Conservation (phyloP, 2,888 invertebrate species). For the Adelphocoris suturalis region DNA sequence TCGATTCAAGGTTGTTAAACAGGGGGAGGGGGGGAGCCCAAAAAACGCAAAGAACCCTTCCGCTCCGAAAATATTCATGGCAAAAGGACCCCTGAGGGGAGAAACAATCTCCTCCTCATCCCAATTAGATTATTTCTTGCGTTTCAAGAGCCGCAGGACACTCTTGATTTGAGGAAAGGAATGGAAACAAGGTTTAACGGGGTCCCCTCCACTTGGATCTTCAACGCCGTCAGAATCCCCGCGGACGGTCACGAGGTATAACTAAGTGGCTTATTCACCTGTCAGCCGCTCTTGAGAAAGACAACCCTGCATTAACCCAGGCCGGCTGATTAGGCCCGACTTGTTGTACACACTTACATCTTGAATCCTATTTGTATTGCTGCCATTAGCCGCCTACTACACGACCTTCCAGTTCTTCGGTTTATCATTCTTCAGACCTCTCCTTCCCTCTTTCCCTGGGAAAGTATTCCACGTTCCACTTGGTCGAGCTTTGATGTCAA, state of each 20-base stretch:
- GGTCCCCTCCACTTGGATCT: slow-evolving; percentile 25
- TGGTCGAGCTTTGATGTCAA: slow-evolving; percentile 53
- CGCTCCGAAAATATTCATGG: slow-evolving; percentile 17
- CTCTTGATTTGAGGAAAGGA: slow-evolving; percentile 32
- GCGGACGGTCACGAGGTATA: slow-evolving; percentile 71
- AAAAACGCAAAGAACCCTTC: slow-evolving; percentile 4
- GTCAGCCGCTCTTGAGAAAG: slow-evolving; percentile 69
- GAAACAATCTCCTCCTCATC: slow-evolving; percentile 21
- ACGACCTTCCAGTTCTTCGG: slow-evolving; percentile 69
- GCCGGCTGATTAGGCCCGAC: slow-evolving; percentile 70
- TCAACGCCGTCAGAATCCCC: slow-evolving; percentile 57
- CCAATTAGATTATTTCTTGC: slow-evolving; percentile 56
- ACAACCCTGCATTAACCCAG: slow-evolving; percentile 70
- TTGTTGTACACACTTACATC: slow-evolving; percentile 72
- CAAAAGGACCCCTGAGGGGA: background rate
- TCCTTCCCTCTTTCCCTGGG: slow-evolving; percentile 3
- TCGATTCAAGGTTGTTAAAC: background rate
- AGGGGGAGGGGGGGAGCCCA: background rate
- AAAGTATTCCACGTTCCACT: slow-evolving; percentile 68
- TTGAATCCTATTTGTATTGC: slow-evolving; percentile 71
- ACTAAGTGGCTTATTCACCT: slow-evolving; percentile 72
- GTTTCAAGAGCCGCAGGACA: slow-evolving; percentile 48
- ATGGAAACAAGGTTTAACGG: slow-evolving; percentile 18
- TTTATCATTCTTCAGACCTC: slow-evolving; percentile 45
- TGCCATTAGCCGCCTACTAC: slow-evolving; percentile 71